phyloP scores from a whole-genome alignment of 2,113 vertebrate species.

The Egretta garzetta region DNA sequence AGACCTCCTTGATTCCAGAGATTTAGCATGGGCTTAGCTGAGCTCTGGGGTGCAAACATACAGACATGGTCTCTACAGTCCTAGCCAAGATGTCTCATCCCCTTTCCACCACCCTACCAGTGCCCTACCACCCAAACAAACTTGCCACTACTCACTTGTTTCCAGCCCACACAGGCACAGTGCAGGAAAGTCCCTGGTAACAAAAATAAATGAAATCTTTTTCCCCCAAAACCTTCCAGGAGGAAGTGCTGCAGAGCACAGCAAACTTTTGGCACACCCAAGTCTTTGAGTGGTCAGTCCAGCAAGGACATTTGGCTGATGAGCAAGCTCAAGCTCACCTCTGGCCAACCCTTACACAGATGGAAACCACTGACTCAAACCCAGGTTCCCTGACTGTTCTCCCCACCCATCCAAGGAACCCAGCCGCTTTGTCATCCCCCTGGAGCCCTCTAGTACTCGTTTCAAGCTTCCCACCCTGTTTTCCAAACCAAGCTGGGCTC shows the following conservation, averaged over 20 bases:
- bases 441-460: not conserved
- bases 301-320: not conserved
- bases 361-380: slow-evolving; percentile 62
- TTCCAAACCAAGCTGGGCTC: not conserved
- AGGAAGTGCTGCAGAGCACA: not conserved
- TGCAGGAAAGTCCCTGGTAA: not conserved
- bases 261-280: not conserved
- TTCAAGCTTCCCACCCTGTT: slow-evolving; percentile 47
- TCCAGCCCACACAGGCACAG: not conserved
- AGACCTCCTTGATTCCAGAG: not conserved
- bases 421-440: slow-evolving; percentile 42
- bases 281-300: not conserved
- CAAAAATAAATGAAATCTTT: not conserved
- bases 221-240: not conserved
- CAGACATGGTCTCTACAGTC: not conserved
- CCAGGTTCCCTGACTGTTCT: slow-evolving; percentile 41
- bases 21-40: not conserved
- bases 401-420: slow-evolving; percentile 44
- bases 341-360: slow-evolving; percentile 70
- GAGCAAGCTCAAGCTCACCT: slow-evolving; percentile 43
- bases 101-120: not conserved
- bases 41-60: not conserved
- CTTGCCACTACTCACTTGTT: not conserved
- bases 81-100: not conserved
- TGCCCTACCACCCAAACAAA: not conserved